Evolutionary conservation across 2,797 vertebrate species (phyloP).

Genomic region (Neosilurus mollespiculum): DNA sequence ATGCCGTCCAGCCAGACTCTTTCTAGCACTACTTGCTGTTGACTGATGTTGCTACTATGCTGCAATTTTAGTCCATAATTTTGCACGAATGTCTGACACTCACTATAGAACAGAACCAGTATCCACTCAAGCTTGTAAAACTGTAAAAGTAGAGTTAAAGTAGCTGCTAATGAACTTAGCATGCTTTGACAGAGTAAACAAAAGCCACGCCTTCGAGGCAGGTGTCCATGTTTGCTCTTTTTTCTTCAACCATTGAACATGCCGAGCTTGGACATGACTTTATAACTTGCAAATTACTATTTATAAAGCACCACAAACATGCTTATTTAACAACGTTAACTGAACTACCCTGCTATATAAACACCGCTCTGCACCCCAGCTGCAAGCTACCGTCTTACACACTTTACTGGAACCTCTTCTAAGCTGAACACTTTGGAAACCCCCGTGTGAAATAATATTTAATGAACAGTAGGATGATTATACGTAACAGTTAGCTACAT

Average conservation of each 20-base stretch:
- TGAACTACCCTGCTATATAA: background rate
- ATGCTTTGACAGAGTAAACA: background rate
- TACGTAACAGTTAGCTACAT: background rate
- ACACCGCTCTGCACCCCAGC: background rate
- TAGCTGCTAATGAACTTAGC: background rate
- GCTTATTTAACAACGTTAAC: background rate
- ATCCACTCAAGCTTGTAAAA: too few relatives aligned
- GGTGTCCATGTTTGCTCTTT: background rate
- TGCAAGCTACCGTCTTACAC: background rate
- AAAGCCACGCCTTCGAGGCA: background rate
- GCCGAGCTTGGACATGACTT: background rate
- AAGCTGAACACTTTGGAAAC: background rate
- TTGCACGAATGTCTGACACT: too few relatives aligned
- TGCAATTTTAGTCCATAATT: too few relatives aligned
- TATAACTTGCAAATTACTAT: background rate
- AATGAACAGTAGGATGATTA: background rate
- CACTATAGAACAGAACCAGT: too few relatives aligned
- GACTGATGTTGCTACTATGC: too few relatives aligned
- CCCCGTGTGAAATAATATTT: background rate
- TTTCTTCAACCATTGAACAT: too few relatives aligned
- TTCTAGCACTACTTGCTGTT: too few relatives aligned
- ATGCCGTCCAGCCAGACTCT: too few relatives aligned
- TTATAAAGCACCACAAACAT: background rate
- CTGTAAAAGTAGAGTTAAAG: too few relatives aligned
- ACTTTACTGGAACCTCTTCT: background rate